Percentiles rank a stretch among this genome's conserved stretches.
These are phyloP conservation scores for Sphaerophoria rueppellii DNA, from an alignment of 2,888 invertebrate species.

Conservation along the genomic window DNA sequence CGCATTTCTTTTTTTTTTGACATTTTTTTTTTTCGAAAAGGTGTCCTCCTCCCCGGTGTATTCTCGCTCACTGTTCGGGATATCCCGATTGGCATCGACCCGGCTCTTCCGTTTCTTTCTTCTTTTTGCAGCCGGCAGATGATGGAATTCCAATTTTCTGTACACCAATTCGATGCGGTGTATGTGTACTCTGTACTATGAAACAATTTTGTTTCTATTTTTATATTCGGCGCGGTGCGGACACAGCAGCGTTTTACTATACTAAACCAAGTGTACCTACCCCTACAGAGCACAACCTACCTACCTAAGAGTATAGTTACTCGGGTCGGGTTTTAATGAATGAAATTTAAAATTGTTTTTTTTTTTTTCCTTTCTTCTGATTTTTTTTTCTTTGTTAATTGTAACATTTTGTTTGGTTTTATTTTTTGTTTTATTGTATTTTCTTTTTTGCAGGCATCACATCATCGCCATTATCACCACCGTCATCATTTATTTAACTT, in stretches of 20 bases:
- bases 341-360: slow-evolving; percentile 39
- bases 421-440: slow-evolving; percentile 20
- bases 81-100: background rate
- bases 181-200: slow-evolving; percentile 15
- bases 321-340: slow-evolving; percentile 43
- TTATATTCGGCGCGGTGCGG: background rate
- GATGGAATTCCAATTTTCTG: slow-evolving; percentile 20
- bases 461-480: background rate
- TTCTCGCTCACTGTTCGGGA: background rate
- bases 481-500: slow-evolving; percentile 26
- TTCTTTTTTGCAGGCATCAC: slow-evolving; percentile 56
- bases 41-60: slow-evolving; percentile 4
- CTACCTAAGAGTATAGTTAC: too few relatives aligned
- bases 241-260: slow-evolving; percentile 32
- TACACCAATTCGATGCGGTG: slow-evolving; percentile 27
- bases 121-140: slow-evolving; percentile 54
- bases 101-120: slow-evolving; percentile 25
- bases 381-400: slow-evolving; percentile 25
- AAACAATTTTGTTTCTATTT: slow-evolving; percentile 28
- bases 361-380: slow-evolving; percentile 10
- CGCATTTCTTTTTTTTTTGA: slow-evolving; percentile 19
- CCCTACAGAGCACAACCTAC: background rate
- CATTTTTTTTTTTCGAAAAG: slow-evolving; percentile 25
- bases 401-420: slow-evolving; percentile 21
- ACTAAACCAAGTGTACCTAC: slow-evolving; percentile 8